A percentile compares a stretch with the other conserved stretches of the same genome.
Evolutionary conservation across 2,113 vertebrate species (phyloP).

Genomic region (Solea senegalensis): DNA sequence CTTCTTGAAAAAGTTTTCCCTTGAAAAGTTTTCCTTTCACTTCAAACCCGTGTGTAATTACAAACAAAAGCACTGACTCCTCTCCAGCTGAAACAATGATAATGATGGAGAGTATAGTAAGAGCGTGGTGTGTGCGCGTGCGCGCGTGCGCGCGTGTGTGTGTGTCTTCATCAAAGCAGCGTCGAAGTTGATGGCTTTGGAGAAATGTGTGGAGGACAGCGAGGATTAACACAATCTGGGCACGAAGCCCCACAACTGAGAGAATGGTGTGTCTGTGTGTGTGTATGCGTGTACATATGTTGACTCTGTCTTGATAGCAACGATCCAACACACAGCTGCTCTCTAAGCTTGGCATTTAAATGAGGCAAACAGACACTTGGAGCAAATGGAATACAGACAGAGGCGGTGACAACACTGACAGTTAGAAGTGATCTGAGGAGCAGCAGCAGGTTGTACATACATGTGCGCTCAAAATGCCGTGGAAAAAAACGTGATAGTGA

Average conservation of each 20-base stretch:
- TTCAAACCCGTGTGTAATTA: slow-evolving; percentile 82
- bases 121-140: slow-evolving; percentile 16
- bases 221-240: slow-evolving; percentile 81
- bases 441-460: slow-evolving; percentile 51
- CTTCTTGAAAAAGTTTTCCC: slow-evolving; percentile 65
- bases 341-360: slow-evolving; percentile 72
- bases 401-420: slow-evolving; percentile 55
- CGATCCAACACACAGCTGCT: slow-evolving; percentile 73
- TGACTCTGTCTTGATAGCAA: slow-evolving; percentile 76
- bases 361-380: slow-evolving; percentile 70
- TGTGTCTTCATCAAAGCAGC: slow-evolving; percentile 74
- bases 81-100: slow-evolving; percentile 81
- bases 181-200: slow-evolving; percentile 72
- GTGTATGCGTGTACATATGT: slow-evolving; percentile 41
- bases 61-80: slow-evolving; percentile 83
- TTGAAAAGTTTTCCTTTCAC: slow-evolving; percentile 73
- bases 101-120: slow-evolving; percentile 74
- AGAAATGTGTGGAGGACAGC: slow-evolving; percentile 77
- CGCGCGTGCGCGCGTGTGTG: slow-evolving; percentile 7
- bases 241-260: slow-evolving; percentile 65
- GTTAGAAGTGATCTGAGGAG: slow-evolving; percentile 54
- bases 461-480: slow-evolving; percentile 2
- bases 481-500: slow-evolving; percentile 30
- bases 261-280: slow-evolving; percentile 47
- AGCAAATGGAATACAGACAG: slow-evolving; percentile 69